phyloP scores from a whole-genome alignment of 2,888 invertebrate genomes.

The Ryuthela nishihirai region DNA sequence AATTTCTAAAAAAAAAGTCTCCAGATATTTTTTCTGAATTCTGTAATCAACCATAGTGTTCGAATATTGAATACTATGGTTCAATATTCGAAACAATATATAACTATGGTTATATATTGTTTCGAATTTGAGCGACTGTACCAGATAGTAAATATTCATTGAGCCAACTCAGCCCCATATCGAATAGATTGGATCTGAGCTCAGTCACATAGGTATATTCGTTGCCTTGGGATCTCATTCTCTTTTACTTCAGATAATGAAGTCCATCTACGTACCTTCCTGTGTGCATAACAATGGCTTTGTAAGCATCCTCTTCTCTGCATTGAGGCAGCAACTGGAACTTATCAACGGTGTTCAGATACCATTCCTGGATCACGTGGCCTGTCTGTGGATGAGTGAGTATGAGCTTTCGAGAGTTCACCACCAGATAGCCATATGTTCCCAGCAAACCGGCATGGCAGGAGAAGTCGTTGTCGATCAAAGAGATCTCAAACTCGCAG shows the following conservation, averaged over 20 bases:
- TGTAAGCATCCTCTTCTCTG: constrained; percentile 25
- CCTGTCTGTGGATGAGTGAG: constrained; percentile 38
- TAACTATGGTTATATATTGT: too few relatives aligned
- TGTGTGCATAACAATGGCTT: constrained; percentile 30
- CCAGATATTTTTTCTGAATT: too few relatives aligned
- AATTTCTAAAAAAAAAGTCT: too few relatives aligned
- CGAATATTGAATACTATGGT: too few relatives aligned
- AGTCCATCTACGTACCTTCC: constrained; percentile 18
- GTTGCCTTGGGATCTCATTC: too few relatives aligned
- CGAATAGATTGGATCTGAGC: too few relatives aligned
- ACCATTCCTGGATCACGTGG: constrained; percentile 43
- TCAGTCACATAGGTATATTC: too few relatives aligned
- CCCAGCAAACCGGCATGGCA: constrained; percentile 39
- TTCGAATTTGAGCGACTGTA: too few relatives aligned
- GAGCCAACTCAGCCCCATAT: too few relatives aligned
- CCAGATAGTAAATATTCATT: background rate
- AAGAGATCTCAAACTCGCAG: constrained; percentile 35
- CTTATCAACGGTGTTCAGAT: constrained; percentile 33
- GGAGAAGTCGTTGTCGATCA: constrained; percentile 40
- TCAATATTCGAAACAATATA: too few relatives aligned
- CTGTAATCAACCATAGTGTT: too few relatives aligned
- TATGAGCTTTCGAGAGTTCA: constrained; percentile 35
- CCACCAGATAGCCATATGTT: constrained; percentile 37
- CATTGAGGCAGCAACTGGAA: constrained; percentile 23
- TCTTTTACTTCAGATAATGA: too few relatives aligned